Conservation (phyloP, 2,888 invertebrate species). For the Drosophila seclusa region DNA sequence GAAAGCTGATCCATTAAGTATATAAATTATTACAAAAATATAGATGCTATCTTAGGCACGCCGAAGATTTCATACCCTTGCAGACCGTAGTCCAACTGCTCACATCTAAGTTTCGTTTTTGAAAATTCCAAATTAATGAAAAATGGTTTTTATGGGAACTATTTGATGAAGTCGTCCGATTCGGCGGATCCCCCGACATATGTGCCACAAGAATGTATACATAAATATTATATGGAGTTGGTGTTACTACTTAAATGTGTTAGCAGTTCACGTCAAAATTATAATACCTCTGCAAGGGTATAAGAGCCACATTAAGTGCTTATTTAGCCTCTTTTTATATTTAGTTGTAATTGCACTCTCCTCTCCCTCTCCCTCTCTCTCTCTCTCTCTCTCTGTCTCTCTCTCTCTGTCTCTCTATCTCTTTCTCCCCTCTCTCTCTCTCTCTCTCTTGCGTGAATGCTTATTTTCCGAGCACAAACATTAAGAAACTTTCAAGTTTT, state of each 20-base stretch:
- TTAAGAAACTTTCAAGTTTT: slow-evolving; percentile 5
- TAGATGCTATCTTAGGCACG: slow-evolving; percentile 7
- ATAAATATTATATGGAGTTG: neutral
- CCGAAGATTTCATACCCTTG: slow-evolving; percentile 3
- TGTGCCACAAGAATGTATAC: neutral
- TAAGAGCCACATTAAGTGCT: slow-evolving; percentile 33
- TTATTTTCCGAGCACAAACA: slow-evolving; percentile 43
- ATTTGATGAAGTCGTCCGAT: neutral
- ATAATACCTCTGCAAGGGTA: slow-evolving; percentile 1
- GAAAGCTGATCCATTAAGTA: slow-evolving; percentile 28
- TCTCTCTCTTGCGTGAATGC: slow-evolving; percentile 20
- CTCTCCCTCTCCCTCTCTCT: too few relatives aligned
- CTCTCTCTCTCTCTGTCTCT: too few relatives aligned
- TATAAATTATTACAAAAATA: slow-evolving; percentile 12
- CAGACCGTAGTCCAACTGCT: neutral
- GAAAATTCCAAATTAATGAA: neutral
- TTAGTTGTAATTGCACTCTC: slow-evolving; percentile 28
- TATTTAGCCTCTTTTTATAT: slow-evolving; percentile 34
- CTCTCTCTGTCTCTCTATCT: neutral
- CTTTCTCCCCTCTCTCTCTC: slow-evolving; percentile 1
- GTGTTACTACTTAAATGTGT: neutral
- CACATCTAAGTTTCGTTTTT: neutral
- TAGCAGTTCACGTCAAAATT: too few relatives aligned
- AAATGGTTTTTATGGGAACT: neutral
- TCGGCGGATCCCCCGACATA: neutral